Base-by-base conservation (phyloP, 1,140 invertebrate genomes). In the Phthorimaea operculella region DNA sequence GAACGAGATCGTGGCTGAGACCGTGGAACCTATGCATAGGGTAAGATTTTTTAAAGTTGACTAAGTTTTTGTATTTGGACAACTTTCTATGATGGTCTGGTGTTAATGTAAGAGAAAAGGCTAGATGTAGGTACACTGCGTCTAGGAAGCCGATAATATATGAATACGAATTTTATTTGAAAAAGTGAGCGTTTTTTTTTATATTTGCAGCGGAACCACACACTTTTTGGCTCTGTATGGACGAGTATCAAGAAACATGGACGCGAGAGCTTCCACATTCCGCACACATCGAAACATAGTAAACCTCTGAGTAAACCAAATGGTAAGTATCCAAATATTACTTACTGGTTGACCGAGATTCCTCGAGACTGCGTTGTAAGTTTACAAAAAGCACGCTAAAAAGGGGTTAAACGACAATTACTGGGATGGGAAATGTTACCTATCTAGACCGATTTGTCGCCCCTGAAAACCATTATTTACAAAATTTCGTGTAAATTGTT, bases 21-120 rank as follows among this genome's bases (percentile, higher is more conserved):
- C 92, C 85, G 93, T 94, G 12, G 95, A 97, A 82, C 97, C 97
- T 45, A 97, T 96, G 92, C 97, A 99, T 85, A 92, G 97, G 86
- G 96, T 98, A 88, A 88, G 87, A 60, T 39, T 5, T 39, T 39
- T 39, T 39, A 9, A 39, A 39, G 33, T n/a, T n/a, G n/a, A n/a
- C n/a, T n/a, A n/a, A n/a, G n/a, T n/a, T n/a, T n/a, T n/a, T n/a
- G n/a, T n/a, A n/a, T n/a, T n/a, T n/a, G n/a, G n/a, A n/a, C n/a
- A n/a, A n/a, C n/a, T n/a, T n/a, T n/a, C n/a, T n/a, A n/a, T n/a
- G n/a, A n/a, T n/a, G n/a, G n/a, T n/a, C n/a, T n/a, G n/a, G n/a
- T n/a, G n/a, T n/a, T n/a, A n/a, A n/a, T n/a, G n/a, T n/a, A n/a
- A n/a, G n/a, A n/a, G n/a, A n/a, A n/a, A n/a, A n/a, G n/a, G n/a